Conservation (phyloP, 2,888 invertebrate species). For the Prosapia bicincta region DNA sequence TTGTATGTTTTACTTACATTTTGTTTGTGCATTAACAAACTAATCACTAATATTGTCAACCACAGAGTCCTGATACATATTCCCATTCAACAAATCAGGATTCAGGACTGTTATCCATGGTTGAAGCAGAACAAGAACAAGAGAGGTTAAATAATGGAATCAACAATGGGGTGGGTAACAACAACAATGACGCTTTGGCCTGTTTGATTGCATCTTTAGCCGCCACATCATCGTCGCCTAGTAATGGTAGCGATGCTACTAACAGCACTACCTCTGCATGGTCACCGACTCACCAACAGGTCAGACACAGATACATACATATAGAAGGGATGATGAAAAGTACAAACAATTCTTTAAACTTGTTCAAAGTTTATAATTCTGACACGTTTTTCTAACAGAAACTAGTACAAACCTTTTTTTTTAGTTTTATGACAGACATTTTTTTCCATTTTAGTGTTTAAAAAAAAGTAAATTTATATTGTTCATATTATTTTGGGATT, state of each 20-base stretch:
- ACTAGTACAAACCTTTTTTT: no score
- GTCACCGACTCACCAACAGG: conserved; percentile 33
- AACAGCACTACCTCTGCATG: conserved; percentile 36
- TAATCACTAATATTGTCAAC: conserved; percentile 21
- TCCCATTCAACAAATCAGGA: conserved; percentile 24
- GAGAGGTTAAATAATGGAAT: conserved; percentile 8
- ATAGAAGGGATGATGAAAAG: neutral
- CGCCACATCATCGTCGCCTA: conserved; percentile 32
- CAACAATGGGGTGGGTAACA: conserved; percentile 34
- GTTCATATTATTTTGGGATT: no score
- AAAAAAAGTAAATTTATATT: no score
- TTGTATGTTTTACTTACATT: neutral
- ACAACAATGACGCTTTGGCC: conserved; percentile 36
- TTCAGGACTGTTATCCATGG: conserved; percentile 33
- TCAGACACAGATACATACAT: conserved; percentile 6
- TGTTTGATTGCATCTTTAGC: conserved; percentile 38
- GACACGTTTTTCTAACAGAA: no score
- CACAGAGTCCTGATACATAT: conserved; percentile 27
- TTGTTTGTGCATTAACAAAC: neutral
- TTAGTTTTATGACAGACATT: no score
- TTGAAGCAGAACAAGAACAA: conserved; percentile 25
- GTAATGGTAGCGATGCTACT: conserved; percentile 35
- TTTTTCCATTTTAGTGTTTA: no score
- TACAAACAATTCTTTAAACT: neutral
- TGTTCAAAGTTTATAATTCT: no score